phyloP scores from a whole-genome alignment of 2,888 invertebrate genomes.

The Spodoptera picta region DNA sequence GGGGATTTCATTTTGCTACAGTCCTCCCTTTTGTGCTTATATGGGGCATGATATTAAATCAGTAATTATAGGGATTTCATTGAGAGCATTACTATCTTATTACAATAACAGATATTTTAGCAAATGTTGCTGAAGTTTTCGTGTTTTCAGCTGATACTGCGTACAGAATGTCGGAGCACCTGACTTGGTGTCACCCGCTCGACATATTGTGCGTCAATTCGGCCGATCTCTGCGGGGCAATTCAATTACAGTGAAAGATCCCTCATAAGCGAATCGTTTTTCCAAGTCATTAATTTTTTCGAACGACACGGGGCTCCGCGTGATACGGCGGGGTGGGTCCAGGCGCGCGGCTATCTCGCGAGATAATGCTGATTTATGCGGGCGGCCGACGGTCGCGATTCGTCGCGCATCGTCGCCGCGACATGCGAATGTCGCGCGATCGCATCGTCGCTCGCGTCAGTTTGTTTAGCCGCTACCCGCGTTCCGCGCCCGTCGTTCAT shows the following conservation, averaged over 20 bases:
- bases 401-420: conserved; percentile 83
- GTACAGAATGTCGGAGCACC: conserved; percentile 53
- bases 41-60: conserved; percentile 51
- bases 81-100: conserved; percentile 38
- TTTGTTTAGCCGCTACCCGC: conserved; percentile 73
- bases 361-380: conserved; percentile 89
- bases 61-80: conserved; percentile 50
- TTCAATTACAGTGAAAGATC: conserved; percentile 89
- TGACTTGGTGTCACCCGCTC: conserved; percentile 70
- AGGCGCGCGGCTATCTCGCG: conserved; percentile 86
- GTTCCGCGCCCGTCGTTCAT: conserved; percentile 75
- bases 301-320: conserved; percentile 86
- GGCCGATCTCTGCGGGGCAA: conserved; percentile 84
- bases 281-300: conserved; percentile 89
- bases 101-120: conserved; percentile 7
- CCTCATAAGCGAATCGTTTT: conserved; percentile 89
- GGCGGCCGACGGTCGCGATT: conserved; percentile 85
- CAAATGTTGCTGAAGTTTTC: background rate
- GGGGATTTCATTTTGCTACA: conserved; percentile 72
- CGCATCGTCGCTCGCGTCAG: conserved; percentile 71
- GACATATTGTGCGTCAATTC: conserved; percentile 77
- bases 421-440: conserved; percentile 75
- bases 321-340: conserved; percentile 85
- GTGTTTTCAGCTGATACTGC: background rate
- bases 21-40: conserved; percentile 66